Evolutionary conservation across 2,888 invertebrate species (phyloP).

Genomic region (Rhingia campestris): DNA sequence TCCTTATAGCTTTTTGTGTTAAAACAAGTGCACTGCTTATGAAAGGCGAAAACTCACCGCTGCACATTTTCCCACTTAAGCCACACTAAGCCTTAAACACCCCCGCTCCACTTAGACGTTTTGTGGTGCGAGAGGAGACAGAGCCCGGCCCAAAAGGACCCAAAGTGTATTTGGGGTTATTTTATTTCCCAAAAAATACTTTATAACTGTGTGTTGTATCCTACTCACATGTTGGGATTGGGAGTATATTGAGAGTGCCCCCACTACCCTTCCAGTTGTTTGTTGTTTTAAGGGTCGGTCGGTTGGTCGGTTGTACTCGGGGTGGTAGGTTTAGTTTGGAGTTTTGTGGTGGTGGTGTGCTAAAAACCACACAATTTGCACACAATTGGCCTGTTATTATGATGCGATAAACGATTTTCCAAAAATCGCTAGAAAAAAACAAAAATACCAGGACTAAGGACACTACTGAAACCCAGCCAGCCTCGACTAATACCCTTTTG

Average conservation of each 20-base stretch:
- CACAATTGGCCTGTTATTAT: conserved; percentile 67
- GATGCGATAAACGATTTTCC: conserved; percentile 55
- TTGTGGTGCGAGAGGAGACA: not conserved
- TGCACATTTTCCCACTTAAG: conserved; percentile 36
- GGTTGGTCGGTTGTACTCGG: not conserved
- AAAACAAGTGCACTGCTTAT: conserved; percentile 30
- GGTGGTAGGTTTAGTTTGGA: not conserved
- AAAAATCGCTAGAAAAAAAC: not conserved
- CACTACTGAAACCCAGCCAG: not conserved
- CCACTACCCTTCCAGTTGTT: not conserved
- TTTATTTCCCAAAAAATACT: conserved; percentile 20
- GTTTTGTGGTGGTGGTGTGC: conserved; percentile 11
- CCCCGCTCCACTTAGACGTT: conserved; percentile 13
- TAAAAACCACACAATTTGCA: conserved; percentile 67
- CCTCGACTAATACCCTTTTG: conserved; percentile 26
- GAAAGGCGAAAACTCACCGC: conserved; percentile 32
- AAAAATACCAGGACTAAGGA: not conserved
- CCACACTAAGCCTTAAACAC: conserved; percentile 47
- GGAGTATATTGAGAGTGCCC: not conserved
- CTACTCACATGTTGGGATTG: not conserved
- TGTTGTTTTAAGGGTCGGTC: not conserved
- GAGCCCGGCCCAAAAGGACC: not conserved
- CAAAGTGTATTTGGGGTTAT: conserved; percentile 27
- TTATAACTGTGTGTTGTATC: not conserved
- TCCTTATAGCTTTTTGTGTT: conserved; percentile 1